Percentiles rank a stretch among this genome's conserved stretches.
Evolutionary conservation across 2,113 vertebrate genomes (phyloP).

Genomic region (Chionis minor): DNA sequence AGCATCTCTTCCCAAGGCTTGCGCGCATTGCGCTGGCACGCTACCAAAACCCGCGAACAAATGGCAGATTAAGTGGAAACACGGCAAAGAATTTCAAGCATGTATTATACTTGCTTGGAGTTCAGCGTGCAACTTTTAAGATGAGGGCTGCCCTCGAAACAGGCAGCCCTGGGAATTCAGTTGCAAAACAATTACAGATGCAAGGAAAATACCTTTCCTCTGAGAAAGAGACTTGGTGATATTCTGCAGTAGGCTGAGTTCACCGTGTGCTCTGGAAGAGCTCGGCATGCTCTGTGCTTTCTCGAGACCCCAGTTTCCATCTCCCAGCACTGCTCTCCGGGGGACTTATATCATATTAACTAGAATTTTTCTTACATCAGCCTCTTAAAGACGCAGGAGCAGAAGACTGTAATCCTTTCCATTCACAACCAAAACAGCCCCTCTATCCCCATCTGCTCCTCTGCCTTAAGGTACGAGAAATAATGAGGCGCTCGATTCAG

Average conservation of each 20-base stretch:
- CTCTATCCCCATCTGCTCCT: not conserved
- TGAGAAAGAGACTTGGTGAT: not conserved
- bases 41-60: conserved; percentile 54
- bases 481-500: not conserved
- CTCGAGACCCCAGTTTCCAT: not conserved
- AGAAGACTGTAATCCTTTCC: not conserved
- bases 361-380: not conserved
- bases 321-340: not conserved
- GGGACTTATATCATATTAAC: not conserved
- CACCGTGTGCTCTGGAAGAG: not conserved
- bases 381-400: not conserved
- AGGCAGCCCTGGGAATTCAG: conserved; percentile 55
- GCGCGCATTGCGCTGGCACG: not conserved
- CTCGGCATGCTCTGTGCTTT: not conserved
- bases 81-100: conserved; percentile 66
- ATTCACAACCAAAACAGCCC: not conserved
- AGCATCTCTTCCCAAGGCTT: conserved; percentile 20
- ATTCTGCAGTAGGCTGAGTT: not conserved
- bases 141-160: not conserved
- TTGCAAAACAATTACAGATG: conserved; percentile 27
- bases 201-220: conserved; percentile 30
- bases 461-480: not conserved
- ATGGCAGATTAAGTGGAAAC: conserved; percentile 68
- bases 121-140: conserved; percentile 4
- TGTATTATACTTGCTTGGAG: conserved; percentile 54